phyloP scores from a whole-genome alignment of 2,888 invertebrate genomes.

The Scaptomyza cyrtandrae region DNA sequence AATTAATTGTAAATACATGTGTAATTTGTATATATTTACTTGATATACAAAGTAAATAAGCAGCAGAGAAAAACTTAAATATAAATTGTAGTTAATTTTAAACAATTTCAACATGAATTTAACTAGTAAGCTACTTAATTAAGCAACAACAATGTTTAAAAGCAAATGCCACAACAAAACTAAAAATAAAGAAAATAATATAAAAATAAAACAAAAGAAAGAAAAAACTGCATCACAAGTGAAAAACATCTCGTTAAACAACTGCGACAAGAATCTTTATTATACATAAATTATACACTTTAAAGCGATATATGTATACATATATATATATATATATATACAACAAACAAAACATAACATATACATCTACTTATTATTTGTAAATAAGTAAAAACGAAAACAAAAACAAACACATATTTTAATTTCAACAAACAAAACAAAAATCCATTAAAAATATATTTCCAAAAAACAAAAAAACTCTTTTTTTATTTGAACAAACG shows the following conservation, averaged over 20 bases:
- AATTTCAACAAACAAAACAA: conserved; percentile 66
- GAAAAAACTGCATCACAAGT: conserved; percentile 45
- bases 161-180: conserved; percentile 66
- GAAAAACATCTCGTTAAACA: conserved; percentile 55
- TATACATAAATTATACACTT: conserved; percentile 64
- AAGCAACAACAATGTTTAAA: conserved; percentile 65
- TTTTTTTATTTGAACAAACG: conserved; percentile 8
- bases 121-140: conserved; percentile 66
- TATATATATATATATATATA: too few species aligned
- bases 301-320: conserved; percentile 53
- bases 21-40: conserved; percentile 78
- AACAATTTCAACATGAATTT: conserved; percentile 74
- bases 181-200: conserved; percentile 44
- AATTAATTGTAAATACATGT: conserved; percentile 75
- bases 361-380: conserved; percentile 76
- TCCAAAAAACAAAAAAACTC: conserved; percentile 53
- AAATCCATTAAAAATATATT: conserved; percentile 75
- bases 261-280: conserved; percentile 64
- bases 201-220: conserved; percentile 12
- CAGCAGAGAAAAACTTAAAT: conserved; percentile 60
- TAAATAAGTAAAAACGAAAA: conserved; percentile 64
- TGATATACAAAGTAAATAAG: conserved; percentile 77
- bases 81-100: conserved; percentile 77
- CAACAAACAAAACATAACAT: conserved; percentile 32
- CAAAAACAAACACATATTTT: conserved; percentile 57